Evolutionary conservation across 2,888 invertebrate genomes (phyloP).

Genomic region (Acrocyrtus sp.): DNA sequence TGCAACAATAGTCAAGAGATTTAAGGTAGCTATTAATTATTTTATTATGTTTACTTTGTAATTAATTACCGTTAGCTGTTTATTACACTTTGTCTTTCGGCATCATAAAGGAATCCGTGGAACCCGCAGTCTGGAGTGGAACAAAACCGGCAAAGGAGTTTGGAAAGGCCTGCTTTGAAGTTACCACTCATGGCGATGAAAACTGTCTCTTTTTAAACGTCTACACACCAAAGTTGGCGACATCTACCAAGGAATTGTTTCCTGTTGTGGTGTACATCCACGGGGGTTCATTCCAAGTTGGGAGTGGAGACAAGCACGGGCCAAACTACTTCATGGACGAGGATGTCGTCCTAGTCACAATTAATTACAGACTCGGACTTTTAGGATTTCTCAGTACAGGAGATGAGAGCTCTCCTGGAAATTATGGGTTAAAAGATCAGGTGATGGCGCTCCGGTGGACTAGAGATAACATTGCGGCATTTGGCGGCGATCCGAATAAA

Average conservation of each 20-base stretch:
- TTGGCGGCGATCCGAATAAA: no score
- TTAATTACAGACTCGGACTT: neutral
- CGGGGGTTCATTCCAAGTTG: conserved; percentile 44
- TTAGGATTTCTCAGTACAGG: conserved; percentile 53
- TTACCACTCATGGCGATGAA: conserved; percentile 17
- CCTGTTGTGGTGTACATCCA: conserved; percentile 46
- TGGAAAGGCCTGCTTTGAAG: conserved; percentile 11
- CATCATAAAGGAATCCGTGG: conserved; percentile 11
- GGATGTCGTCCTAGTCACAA: no score
- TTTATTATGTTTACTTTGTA: no score
- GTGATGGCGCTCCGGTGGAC: conserved; percentile 27
- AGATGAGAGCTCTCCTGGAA: conserved; percentile 42
- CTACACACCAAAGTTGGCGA: no score
- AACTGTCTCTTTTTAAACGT: conserved; percentile 23
- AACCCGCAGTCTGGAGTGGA: conserved; percentile 13
- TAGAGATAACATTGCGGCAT: no score
- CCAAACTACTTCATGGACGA: no score
- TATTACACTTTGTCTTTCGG: neutral
- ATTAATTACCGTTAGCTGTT: no score
- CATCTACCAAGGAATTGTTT: no score
- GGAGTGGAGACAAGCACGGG: conserved; percentile 29
- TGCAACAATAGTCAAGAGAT: conserved; percentile 15
- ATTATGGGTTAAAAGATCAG: conserved; percentile 33
- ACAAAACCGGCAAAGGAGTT: conserved; percentile 24
- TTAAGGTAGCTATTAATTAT: no score